Conservation (phyloP, 2,797 vertebrate species). For the Phoxinus dragarum region DNA sequence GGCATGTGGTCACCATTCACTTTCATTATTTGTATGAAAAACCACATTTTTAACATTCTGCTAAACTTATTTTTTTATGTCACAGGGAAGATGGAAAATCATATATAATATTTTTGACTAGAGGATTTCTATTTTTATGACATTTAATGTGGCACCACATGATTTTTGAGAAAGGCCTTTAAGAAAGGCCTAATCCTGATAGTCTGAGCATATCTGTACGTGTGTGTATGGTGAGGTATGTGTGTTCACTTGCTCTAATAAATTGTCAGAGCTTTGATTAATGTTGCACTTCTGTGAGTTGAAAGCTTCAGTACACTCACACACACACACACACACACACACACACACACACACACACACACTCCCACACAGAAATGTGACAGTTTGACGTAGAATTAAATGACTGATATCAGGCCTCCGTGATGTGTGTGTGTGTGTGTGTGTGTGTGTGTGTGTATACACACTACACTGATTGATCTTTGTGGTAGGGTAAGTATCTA, state of each 20-base stretch:
- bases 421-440: slow-evolving; percentile 14
- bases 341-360: neutral
- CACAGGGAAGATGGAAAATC: neutral
- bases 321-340: neutral
- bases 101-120: neutral
- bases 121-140: neutral
- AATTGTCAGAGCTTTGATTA: slow-evolving; percentile 36
- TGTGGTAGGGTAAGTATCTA: slow-evolving; percentile 57
- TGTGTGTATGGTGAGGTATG: neutral
- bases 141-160: neutral
- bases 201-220: neutral
- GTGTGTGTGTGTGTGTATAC: slow-evolving; percentile 30
- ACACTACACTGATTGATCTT: slow-evolving; percentile 40
- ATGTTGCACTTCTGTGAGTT: slow-evolving; percentile 27
- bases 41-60: neutral
- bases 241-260: slow-evolving; percentile 15
- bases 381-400: slow-evolving; percentile 39
- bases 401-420: slow-evolving; percentile 37
- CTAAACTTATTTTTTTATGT: neutral
- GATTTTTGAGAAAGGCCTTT: neutral
- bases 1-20: neutral
- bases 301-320: slow-evolving; percentile 12
- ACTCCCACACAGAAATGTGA: slow-evolving; percentile 9
- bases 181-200: slow-evolving; percentile 5
- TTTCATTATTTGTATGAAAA: neutral